Conservation (phyloP, 2,888 invertebrate genomes). For the Gibbula magus region DNA sequence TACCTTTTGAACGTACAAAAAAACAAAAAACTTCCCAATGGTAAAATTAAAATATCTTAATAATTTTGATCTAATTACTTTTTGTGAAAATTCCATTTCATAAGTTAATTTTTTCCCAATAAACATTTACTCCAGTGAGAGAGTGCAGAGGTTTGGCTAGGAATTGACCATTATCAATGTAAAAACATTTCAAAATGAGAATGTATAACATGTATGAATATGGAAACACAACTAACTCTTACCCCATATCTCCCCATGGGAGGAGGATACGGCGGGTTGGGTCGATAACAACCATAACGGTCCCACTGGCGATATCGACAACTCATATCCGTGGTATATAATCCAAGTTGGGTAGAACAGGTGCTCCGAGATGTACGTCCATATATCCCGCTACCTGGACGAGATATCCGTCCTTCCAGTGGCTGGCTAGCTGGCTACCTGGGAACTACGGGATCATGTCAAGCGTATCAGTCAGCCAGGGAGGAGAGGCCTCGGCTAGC, state of each 20-base stretch:
- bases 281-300: not conserved
- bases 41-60: no score
- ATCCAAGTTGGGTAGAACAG: not conserved
- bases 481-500: not conserved
- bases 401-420: not conserved
- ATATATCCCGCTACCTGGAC: no score
- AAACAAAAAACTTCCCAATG: no score
- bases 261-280: not conserved
- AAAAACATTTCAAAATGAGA: not conserved
- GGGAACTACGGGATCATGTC: not conserved
- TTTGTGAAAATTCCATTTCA: no score
- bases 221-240: not conserved
- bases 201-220: not conserved
- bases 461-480: not conserved
- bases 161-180: not conserved
- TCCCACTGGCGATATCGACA: not conserved
- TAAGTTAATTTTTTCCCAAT: no score
- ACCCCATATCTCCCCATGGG: not conserved
- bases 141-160: no score
- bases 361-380: no score
- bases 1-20: no score
- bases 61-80: no score
- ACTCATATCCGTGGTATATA: conserved; percentile 7
- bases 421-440: not conserved
- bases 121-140: no score